These are phyloP conservation scores for Drosophila ironensis DNA, from an alignment of 1,140 invertebrate genomes.

Conservation along the genomic window DNA sequence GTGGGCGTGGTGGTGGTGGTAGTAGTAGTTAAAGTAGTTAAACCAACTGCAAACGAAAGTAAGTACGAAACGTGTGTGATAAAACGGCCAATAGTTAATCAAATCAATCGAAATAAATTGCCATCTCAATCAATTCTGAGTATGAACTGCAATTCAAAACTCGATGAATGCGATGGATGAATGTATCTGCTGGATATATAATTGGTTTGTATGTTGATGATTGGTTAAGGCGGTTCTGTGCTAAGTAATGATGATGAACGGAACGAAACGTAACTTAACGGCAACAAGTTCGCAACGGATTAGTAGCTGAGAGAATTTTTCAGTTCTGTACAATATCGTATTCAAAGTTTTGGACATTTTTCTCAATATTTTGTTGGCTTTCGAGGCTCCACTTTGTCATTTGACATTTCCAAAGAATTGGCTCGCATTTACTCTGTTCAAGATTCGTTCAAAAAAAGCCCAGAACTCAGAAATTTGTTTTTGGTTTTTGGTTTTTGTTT, in stretches of 20 bases:
- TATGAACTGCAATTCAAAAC: neutral
- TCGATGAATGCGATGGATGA: neutral
- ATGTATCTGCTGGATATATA: neutral
- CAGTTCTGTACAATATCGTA: slow-evolving; percentile 74
- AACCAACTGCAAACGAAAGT: slow-evolving; percentile 80
- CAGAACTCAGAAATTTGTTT: slow-evolving; percentile 82
- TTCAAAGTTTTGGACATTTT: slow-evolving; percentile 82
- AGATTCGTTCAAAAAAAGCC: slow-evolving; percentile 69
- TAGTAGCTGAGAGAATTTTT: slow-evolving; percentile 41
- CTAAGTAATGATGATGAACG: slow-evolving; percentile 42
- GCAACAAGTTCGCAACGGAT: slow-evolving; percentile 12
- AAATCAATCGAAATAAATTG: slow-evolving; percentile 17
- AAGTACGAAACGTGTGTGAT: slow-evolving; percentile 66
- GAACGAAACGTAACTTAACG: no score
- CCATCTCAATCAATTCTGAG: neutral
- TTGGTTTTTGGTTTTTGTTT: slow-evolving; percentile 23
- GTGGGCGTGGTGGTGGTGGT: slow-evolving; percentile 56
- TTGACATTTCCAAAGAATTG: slow-evolving; percentile 21
- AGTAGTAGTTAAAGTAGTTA: slow-evolving; percentile 60
- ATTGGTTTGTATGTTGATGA: neutral
- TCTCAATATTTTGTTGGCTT: slow-evolving; percentile 23
- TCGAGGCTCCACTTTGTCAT: slow-evolving; percentile 13
- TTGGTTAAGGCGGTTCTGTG: slow-evolving; percentile 14
- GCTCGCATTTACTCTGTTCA: slow-evolving; percentile 24
- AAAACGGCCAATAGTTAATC: slow-evolving; percentile 56